Evolutionary conservation across 2,797 vertebrate genomes (phyloP).

Genomic region (Coregonus ussuriensis): DNA sequence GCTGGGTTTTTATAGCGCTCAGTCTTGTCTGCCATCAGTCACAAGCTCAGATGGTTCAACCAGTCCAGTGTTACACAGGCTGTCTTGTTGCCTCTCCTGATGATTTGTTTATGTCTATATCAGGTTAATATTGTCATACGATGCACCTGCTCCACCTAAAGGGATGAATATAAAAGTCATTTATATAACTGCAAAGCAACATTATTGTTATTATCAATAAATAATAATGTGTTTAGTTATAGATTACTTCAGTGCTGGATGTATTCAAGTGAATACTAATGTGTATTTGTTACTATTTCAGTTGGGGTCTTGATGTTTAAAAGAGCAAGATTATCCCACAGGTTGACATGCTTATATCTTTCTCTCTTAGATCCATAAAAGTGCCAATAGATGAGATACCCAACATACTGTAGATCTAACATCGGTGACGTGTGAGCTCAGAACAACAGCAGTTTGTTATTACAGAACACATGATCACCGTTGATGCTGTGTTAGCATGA

Average conservation of each 20-base stretch:
- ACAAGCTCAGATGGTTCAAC: background rate
- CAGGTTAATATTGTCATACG: background rate
- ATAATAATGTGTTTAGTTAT: background rate
- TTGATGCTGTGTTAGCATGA: conserved; percentile 24
- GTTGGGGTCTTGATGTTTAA: background rate
- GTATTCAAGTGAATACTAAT: background rate
- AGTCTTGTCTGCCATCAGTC: background rate
- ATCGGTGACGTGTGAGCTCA: background rate
- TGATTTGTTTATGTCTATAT: background rate
- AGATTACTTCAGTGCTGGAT: background rate
- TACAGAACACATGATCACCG: conserved; percentile 12
- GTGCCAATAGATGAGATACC: background rate
- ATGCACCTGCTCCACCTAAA: background rate
- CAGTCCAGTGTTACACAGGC: background rate
- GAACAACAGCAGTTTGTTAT: background rate
- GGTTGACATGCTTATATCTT: background rate
- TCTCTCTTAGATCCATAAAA: background rate
- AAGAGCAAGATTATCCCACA: background rate
- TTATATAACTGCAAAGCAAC: background rate
- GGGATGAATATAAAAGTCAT: background rate
- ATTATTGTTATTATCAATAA: background rate
- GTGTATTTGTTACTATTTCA: background rate
- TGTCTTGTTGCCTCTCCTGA: background rate
- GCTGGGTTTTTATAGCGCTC: background rate
- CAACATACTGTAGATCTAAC: background rate